Percentiles rank a stretch among this genome's conserved stretches.
Evolutionary conservation across 2,113 vertebrate species (phyloP).

Genomic region (Sturnus vulgaris): DNA sequence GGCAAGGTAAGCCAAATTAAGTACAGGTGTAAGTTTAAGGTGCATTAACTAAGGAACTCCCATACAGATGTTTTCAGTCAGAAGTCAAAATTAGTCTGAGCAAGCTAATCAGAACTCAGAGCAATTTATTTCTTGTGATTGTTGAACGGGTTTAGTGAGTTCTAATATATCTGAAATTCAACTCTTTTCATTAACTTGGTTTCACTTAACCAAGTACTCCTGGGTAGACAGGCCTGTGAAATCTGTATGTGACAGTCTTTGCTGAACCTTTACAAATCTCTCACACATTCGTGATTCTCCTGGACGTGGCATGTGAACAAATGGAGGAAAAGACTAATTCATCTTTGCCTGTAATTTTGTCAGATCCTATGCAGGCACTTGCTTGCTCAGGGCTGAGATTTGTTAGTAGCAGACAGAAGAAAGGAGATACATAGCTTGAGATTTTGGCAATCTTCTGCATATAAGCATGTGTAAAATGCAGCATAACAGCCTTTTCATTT

Average conservation of each 20-base stretch:
- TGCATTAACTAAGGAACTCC: not conserved
- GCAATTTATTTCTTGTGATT: not conserved
- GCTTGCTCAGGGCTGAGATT: not conserved
- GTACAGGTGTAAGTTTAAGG: conserved; percentile 10
- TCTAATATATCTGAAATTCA: conserved; percentile 11
- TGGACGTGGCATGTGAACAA: not conserved
- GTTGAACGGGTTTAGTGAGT: not conserved
- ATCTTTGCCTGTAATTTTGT: not conserved
- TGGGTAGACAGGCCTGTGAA: not conserved
- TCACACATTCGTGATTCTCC: not conserved
- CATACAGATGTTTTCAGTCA: not conserved
- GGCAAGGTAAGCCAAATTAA: conserved; percentile 1
- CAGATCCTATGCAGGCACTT: not conserved
- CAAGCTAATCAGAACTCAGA: conserved; percentile 21
- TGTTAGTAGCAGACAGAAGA: not conserved
- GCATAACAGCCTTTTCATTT: conserved; percentile 35
- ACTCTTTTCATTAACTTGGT: not conserved
- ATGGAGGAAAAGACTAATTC: not conserved
- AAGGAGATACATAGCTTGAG: not conserved
- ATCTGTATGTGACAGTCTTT: not conserved
- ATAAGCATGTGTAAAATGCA: conserved; percentile 28
- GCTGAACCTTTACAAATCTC: not conserved
- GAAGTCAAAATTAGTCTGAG: not conserved
- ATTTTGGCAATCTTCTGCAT: conserved; percentile 23
- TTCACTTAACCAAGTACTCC: not conserved